Conservation (phyloP, 2,888 invertebrate genomes). For the Azorinus chamasolen region DNA sequence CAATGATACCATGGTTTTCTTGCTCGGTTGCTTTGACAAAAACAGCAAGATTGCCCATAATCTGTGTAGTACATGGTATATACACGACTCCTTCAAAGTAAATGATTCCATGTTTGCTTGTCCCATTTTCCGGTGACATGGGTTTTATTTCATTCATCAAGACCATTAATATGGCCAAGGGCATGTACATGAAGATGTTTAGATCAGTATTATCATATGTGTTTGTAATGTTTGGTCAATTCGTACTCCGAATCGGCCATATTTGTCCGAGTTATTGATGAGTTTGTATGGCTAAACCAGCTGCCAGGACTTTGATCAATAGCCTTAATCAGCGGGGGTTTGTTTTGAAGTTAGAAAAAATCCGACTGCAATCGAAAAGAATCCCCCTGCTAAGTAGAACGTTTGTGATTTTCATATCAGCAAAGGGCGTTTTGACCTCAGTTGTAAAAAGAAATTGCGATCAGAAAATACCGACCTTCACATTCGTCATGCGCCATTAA, state of each 20-base stretch:
- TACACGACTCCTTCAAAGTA: no score
- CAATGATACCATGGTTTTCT: no score
- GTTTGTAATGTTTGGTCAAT: not conserved
- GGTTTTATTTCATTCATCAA: no score
- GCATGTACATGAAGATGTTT: no score
- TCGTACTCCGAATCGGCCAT: not conserved
- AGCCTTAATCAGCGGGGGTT: conserved; percentile 17
- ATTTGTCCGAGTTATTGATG: conserved; percentile 14
- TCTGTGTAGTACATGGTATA: no score
- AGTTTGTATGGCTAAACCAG: conserved; percentile 5
- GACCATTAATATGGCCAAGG: no score
- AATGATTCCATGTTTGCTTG: no score
- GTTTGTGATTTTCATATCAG: conserved; percentile 46
- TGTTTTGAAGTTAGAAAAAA: conserved; percentile 16
- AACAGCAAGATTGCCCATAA: no score
- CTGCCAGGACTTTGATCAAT: conserved; percentile 13
- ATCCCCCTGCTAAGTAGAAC: conserved; percentile 8
- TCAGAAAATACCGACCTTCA: conserved; percentile 24
- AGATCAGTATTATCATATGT: no score
- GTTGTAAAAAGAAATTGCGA: conserved; percentile 18
- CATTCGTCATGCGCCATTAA: conserved; percentile 55
- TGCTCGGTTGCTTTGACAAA: no score
- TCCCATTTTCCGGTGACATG: no score
- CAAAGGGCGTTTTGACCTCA: conserved; percentile 37
- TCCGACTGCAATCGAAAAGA: conserved; percentile 1